Conservation (phyloP, 1,140 invertebrate species). For the Helicoverpa armigera region DNA sequence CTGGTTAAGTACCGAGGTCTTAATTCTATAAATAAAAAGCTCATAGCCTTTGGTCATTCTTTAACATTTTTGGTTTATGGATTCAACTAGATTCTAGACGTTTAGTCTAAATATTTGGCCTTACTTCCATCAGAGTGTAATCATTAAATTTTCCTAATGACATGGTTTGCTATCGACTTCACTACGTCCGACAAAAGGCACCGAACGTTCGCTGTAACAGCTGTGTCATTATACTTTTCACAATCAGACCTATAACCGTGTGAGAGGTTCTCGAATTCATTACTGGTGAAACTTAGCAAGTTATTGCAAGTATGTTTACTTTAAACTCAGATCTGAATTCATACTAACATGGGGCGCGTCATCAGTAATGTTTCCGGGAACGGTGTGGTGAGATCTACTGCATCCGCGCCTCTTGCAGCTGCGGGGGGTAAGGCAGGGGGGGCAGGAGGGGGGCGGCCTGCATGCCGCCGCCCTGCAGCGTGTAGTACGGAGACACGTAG, state of each 20-base stretch:
- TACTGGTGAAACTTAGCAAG: conserved; percentile 34
- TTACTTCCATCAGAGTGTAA: conserved; percentile 57
- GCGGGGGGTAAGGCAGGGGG: conserved; percentile 81
- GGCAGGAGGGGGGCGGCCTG: conserved; percentile 89
- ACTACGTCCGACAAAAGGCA: conserved; percentile 20
- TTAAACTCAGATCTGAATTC: conserved; percentile 45
- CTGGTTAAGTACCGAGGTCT: conserved; percentile 55
- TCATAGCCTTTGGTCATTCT: conserved; percentile 81
- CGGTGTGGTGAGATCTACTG: conserved; percentile 70
- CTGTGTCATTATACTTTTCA: conserved; percentile 37
- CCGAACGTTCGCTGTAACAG: conserved; percentile 33
- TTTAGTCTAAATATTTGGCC: conserved; percentile 67
- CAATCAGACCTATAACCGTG: conserved; percentile 44
- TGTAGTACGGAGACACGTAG: conserved; percentile 90
- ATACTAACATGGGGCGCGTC: conserved; percentile 5
- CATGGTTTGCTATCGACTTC: conserved; percentile 43
- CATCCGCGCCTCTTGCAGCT: conserved; percentile 85
- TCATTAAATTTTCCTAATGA: conserved; percentile 55
- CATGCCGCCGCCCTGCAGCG: conserved; percentile 88
- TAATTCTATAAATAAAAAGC: conserved; percentile 74
- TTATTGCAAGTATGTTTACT: conserved; percentile 7
- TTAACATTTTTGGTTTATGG: conserved; percentile 77
- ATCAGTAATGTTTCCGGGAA: conserved; percentile 47
- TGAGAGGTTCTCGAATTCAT: conserved; percentile 26
- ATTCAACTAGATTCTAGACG: conserved; percentile 63